Evolutionary conservation across 2,797 vertebrate species (phyloP).

Genomic region (Apogon hyalosoma): DNA sequence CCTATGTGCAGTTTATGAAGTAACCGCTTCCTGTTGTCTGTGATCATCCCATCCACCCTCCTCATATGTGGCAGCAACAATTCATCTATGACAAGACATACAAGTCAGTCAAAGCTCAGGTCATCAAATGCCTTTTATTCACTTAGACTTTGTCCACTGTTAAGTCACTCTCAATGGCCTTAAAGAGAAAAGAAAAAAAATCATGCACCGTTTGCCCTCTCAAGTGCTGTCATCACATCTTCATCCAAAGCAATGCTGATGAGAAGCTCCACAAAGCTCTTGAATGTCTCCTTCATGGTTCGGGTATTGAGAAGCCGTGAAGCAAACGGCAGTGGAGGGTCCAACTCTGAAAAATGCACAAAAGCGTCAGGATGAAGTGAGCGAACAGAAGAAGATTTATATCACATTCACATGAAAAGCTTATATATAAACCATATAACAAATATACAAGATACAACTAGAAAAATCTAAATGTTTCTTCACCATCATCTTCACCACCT

Average conservation of each 20-base stretch:
- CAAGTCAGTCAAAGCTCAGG: conserved; percentile 8
- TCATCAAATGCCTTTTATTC: not conserved
- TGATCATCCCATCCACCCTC: conserved; percentile 95
- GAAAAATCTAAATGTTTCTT: conserved; percentile 54
- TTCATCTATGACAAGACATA: conserved; percentile 86
- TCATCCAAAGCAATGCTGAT: conserved; percentile 92
- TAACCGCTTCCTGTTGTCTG: conserved; percentile 92
- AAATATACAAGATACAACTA: conserved; percentile 3
- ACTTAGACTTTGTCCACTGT: not conserved
- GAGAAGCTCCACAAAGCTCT: conserved; percentile 95
- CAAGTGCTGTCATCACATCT: conserved; percentile 92
- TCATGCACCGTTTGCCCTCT: conserved; percentile 91
- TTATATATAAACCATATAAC: not conserved
- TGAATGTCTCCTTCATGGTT: conserved; percentile 98
- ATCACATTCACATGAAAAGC: not conserved
- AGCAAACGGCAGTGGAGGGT: conserved; percentile 87
- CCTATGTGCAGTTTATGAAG: conserved; percentile 93
- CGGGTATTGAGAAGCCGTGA: conserved; percentile 94
- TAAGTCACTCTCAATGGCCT: not conserved
- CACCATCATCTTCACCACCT: conserved; percentile 89
- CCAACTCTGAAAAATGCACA: conserved; percentile 81
- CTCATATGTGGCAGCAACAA: conserved; percentile 96
- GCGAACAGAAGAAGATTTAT: conserved; percentile 2
- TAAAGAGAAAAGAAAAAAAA: not conserved
- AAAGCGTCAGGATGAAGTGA: not conserved